phyloP scores from a whole-genome alignment of 1,140 invertebrate species.

The Drosophila miranda region DNA sequence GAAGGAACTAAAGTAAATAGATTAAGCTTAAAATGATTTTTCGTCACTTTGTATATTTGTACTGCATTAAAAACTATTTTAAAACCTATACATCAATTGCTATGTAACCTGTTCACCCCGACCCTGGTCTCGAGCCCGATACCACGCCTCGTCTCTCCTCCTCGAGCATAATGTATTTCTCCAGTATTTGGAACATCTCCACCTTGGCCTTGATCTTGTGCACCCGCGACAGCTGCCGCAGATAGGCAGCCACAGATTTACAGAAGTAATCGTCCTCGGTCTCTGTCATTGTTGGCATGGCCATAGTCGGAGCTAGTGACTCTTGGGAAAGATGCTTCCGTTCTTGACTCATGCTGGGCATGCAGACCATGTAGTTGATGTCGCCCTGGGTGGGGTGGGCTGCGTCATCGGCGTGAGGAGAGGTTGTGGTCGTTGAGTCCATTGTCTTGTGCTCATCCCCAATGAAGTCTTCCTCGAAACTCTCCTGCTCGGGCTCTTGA shows the following conservation, averaged over 20 bases:
- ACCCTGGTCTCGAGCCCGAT: conserved; percentile 10
- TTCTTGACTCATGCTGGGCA: conserved; percentile 32
- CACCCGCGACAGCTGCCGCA: conserved; percentile 67
- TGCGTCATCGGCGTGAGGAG: conserved; percentile 5
- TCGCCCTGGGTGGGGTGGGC: conserved; percentile 36
- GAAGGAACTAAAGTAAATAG: conserved; percentile 15
- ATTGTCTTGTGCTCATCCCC: conserved; percentile 44
- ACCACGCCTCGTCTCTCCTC: conserved; percentile 37
- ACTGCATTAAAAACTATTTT: conserved; percentile 75
- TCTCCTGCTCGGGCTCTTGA: conserved; percentile 36
- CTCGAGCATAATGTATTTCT: conserved; percentile 75
- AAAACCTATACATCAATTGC: conserved; percentile 63
- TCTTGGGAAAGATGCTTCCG: conserved; percentile 5
- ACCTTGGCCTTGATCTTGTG: conserved; percentile 81
- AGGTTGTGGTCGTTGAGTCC: conserved; percentile 6
- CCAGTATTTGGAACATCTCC: conserved; percentile 77
- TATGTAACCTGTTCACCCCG: conserved; percentile 41
- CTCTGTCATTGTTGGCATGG: conserved; percentile 30
- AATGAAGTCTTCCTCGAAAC: conserved; percentile 52
- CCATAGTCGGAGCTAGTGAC: not conserved
- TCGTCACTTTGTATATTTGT: conserved; percentile 76
- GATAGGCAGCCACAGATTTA: conserved; percentile 67
- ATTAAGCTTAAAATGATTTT: conserved; percentile 46
- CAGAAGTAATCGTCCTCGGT: conserved; percentile 77
- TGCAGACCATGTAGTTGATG: conserved; percentile 55